Evolutionary conservation across 1,140 invertebrate genomes (phyloP).

Genomic region (Papilio polyxenes): DNA sequence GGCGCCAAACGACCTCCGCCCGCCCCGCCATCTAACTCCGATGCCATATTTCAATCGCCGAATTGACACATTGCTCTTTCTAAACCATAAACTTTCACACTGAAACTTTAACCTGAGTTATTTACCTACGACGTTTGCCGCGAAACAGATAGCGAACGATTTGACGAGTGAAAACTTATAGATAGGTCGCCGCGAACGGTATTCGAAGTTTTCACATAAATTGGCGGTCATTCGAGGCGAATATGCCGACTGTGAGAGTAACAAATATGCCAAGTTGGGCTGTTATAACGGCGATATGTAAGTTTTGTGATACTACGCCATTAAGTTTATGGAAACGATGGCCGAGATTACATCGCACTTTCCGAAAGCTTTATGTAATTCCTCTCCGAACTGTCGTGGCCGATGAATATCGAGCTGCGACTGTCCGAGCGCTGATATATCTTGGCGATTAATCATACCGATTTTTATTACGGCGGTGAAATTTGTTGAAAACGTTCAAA

Average conservation of each 20-base stretch:
- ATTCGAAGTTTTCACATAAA: constrained; percentile 79
- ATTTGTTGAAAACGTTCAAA: constrained; percentile 53
- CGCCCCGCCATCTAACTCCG: constrained; percentile 55
- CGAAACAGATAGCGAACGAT: constrained; percentile 69
- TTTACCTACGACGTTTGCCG: constrained; percentile 74
- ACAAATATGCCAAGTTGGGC: constrained; percentile 80
- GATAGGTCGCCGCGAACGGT: constrained; percentile 76
- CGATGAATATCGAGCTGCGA: constrained; percentile 51
- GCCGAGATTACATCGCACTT: constrained; percentile 78
- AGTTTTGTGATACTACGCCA: constrained; percentile 80
- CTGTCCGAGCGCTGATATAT: constrained; percentile 46
- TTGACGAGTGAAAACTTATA: constrained; percentile 79
- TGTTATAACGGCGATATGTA: constrained; percentile 80
- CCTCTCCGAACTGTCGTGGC: constrained; percentile 56
- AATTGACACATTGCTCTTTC: constrained; percentile 76
- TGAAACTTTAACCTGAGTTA: constrained; percentile 78
- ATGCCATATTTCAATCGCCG: constrained; percentile 76
- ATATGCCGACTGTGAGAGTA: constrained; percentile 79
- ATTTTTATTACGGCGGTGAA: constrained; percentile 62
- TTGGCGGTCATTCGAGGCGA: constrained; percentile 80
- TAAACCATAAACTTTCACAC: constrained; percentile 72
- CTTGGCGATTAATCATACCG: constrained; percentile 61
- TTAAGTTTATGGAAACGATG: constrained; percentile 79
- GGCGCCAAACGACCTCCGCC: constrained; percentile 57
- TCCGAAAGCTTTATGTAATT: constrained; percentile 78